These are phyloP conservation scores for Archips crataeganus DNA, from an alignment of 2,888 invertebrate genomes.

Conservation along the genomic window DNA sequence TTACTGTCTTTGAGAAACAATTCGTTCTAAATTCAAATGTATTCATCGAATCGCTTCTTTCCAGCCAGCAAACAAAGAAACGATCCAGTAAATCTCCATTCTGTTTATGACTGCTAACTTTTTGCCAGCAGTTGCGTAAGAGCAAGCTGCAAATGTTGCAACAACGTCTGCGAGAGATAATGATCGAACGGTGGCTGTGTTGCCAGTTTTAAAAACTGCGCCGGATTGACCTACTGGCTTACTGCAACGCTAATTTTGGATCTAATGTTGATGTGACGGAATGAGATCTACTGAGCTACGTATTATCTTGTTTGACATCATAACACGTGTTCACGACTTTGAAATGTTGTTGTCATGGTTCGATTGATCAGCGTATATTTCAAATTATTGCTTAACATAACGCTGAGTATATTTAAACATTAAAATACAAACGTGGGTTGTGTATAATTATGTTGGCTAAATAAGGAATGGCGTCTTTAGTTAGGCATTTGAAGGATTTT, in stretches of 20 bases:
- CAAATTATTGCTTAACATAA: not conserved
- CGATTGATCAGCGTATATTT: not conserved
- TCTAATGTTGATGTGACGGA: constrained; percentile 49
- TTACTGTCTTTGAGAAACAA: not conserved
- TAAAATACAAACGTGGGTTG: constrained; percentile 17
- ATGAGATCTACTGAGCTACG: constrained; percentile 31
- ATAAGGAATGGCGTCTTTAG: constrained; percentile 21
- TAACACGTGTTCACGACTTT: not conserved
- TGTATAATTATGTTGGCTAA: constrained; percentile 12
- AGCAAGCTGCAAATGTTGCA: constrained; percentile 63
- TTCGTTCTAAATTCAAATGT: constrained; percentile 4
- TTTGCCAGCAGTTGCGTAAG: constrained; percentile 71
- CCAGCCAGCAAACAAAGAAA: constrained; percentile 21
- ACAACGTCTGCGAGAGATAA: constrained; percentile 62
- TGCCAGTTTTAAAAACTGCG: constrained; percentile 41
- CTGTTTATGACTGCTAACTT: constrained; percentile 57
- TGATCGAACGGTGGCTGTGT: constrained; percentile 56
- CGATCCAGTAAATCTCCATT: constrained; percentile 36
- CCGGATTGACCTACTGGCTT: constrained; percentile 61
- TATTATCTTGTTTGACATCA: constrained; percentile 3
- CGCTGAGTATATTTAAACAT: not conserved
- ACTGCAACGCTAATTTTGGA: constrained; percentile 62
- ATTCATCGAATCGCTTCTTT: constrained; percentile 7
- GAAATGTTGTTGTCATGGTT: not conserved
- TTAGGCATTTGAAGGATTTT: constrained; percentile 32